phyloP scores from a whole-genome alignment of 2,888 invertebrate species.

The Agriopis marginaria region DNA sequence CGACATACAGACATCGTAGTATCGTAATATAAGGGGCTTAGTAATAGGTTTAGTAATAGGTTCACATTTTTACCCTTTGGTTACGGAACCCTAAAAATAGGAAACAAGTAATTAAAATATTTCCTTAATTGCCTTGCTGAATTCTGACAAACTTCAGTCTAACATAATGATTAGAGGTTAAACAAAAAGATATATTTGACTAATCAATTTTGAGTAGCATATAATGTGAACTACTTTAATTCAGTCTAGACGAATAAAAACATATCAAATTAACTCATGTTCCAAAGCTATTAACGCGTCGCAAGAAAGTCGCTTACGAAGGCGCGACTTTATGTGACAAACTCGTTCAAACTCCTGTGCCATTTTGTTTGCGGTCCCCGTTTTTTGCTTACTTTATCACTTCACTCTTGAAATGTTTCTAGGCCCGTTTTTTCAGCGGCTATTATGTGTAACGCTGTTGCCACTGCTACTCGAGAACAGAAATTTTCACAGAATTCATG shows the following conservation, averaged over 20 bases:
- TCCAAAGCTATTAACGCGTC: neutral
- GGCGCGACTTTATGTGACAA: constrained; percentile 11
- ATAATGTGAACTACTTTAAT: neutral
- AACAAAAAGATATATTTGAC: neutral
- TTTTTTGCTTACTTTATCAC: constrained; percentile 36
- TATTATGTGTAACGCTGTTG: constrained; percentile 34
- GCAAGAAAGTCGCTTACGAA: constrained; percentile 8
- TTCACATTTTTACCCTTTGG: too few species aligned
- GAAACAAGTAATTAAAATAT: too few species aligned
- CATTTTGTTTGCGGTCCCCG: constrained; percentile 29
- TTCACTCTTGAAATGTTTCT: constrained; percentile 21
- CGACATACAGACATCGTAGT: too few species aligned
- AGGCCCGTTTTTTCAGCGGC: constrained; percentile 24
- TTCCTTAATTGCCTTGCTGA: too few species aligned
- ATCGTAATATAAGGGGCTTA: too few species aligned
- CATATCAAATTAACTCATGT: constrained; percentile 22
- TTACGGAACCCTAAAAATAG: too few species aligned
- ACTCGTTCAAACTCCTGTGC: constrained; percentile 13
- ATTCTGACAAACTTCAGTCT: too few species aligned
- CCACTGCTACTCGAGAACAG: constrained; percentile 3
- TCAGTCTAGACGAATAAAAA: constrained; percentile 19
- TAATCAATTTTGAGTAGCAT: neutral
- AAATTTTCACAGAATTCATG: constrained; percentile 6
- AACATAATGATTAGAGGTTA: too few species aligned
- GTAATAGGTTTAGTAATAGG: too few species aligned